Base-by-base conservation (phyloP, 1,140 invertebrate genomes). In the Meloidogyne hapla region DNA sequence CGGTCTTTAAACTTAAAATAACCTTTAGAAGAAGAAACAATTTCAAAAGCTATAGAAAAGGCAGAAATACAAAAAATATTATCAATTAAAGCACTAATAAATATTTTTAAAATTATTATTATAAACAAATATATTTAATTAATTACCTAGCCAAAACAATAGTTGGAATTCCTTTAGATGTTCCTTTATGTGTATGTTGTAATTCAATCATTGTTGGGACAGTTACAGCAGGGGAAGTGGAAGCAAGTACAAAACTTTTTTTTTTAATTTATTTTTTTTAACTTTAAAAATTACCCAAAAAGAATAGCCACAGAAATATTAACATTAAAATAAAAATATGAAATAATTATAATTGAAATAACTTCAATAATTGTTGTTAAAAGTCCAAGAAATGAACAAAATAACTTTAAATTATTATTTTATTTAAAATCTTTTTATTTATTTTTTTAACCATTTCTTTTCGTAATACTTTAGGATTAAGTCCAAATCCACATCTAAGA, bases 201-300 rank as follows among this genome's bases (percentile, higher is more conserved):
- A 98, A 89, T 65, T 92, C 90, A 82, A 97, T 91, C 63, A 98
- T 90, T 79, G 92, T 93, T 0, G 95, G 94, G n/a, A 98, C 95
- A 3, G 97, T 92, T 9, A 98, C 94, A 15, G 95, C 95, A 0
- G 95, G 94, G 0, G 94, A 95, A 9, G 97, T 94, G 1, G 95
- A 94, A 1, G 93, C 93, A 45, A 95, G 89, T 38, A 96, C 92
- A 78, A 93, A 92, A 18, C 80, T 81, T 8, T 23, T 15, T 23
- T 63, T 13, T 38, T 64, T 26, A 28, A 61, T 42, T 25, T 38
- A 64, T 1, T 28, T 15, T 61, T 26, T n/a, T n/a, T n/a, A n/a
- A n/a, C n/a, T n/a, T n/a, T 3, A 65, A 81, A 48, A 67, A 18
- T 18, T 5, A 81, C 78, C 73, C 77, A 40, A 81, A 81, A 13